These are phyloP conservation scores for Luffia ferchaultella DNA, from an alignment of 2,888 invertebrate genomes.

Conservation along the genomic window DNA sequence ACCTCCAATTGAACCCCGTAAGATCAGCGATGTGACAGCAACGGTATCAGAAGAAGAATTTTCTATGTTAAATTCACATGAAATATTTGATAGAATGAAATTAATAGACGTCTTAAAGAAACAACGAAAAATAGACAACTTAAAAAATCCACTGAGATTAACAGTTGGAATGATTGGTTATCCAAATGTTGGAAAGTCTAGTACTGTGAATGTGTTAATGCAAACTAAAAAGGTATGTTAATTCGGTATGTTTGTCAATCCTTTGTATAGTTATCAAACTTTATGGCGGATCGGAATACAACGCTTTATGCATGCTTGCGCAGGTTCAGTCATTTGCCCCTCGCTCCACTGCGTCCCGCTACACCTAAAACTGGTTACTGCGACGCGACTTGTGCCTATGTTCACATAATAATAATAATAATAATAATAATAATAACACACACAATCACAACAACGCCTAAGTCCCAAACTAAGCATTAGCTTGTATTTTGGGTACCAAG, in stretches of 20 bases:
- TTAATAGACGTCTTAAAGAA: constrained; percentile 76
- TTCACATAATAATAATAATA: too few species aligned
- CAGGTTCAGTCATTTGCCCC: too few species aligned
- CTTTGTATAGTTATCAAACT: neutral
- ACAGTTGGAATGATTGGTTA: constrained; percentile 97
- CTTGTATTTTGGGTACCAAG: too few species aligned
- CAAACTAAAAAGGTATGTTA: constrained; percentile 76
- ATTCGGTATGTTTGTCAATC: neutral
- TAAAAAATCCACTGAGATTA: constrained; percentile 62
- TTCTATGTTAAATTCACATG: constrained; percentile 54
- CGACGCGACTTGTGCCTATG: too few species aligned
- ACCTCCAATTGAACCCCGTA: constrained; percentile 10
- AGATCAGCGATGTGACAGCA: constrained; percentile 6
- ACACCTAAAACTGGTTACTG: too few species aligned
- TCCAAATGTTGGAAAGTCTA: constrained; percentile 99
- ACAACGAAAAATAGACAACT: constrained; percentile 37
- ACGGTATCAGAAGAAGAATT: constrained; percentile 9
- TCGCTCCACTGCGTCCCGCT: too few species aligned
- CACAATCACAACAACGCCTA: too few species aligned
- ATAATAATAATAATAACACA: too few species aligned
- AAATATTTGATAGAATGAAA: constrained; percentile 72
- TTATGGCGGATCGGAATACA: too few species aligned
- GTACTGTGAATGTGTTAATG: constrained; percentile 94
- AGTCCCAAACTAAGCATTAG: too few species aligned
- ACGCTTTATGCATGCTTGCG: too few species aligned